Evolutionary conservation across 2,113 vertebrate genomes (phyloP), one percentile per base, ranked within the genome.

Genomic region (Pseudopipra pipra): DNA sequence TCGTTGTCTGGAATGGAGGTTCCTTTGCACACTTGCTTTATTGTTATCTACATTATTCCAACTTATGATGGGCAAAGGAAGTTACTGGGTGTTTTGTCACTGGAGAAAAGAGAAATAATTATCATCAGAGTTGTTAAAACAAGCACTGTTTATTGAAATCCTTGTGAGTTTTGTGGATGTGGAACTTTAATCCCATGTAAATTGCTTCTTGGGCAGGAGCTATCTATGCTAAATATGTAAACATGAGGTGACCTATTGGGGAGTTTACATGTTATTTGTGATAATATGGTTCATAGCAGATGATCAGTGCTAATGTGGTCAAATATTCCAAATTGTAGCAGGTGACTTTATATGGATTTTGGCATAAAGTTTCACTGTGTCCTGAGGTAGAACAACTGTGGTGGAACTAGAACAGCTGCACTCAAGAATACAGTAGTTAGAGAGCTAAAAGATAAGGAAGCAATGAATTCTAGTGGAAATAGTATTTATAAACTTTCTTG

Each of bases 281-380:
- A 44, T 75, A 75, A 47, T 55, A 15, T 3, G 33, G 31, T 62
- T 82, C 0, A 0, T 61, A 73, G n/a, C 21, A 85, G 33, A 11
- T 65, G 14, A 73, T 68, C 33, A 27, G 49, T 59, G 39, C 25
- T 85, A 52, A 56, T 56, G 27, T 74, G 21, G 15, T 47, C 15
- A 15, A 31, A 31, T 84, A 52, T 44, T 85, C 19, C 97, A 97
- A 39, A 89, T 98, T 46, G 93, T 98, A 52, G 91, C 95, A 44
- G 96, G 99, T 68, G 98, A 99, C 80, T 99, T 75, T 99, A 98
- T 88, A 85, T 98, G 44, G 98, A 99, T 97, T 99, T 99, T 63
- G 98, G 98, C 0, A 97, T 97, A 47, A 99, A 98, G 90, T 99
- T 99, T 87, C 39, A n/a, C 31, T 89, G 17, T 75, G 49, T 90